These are phyloP conservation scores for Sebastes miniatus DNA, from an alignment of 2,797 vertebrate genomes.

Conservation along the genomic window DNA sequence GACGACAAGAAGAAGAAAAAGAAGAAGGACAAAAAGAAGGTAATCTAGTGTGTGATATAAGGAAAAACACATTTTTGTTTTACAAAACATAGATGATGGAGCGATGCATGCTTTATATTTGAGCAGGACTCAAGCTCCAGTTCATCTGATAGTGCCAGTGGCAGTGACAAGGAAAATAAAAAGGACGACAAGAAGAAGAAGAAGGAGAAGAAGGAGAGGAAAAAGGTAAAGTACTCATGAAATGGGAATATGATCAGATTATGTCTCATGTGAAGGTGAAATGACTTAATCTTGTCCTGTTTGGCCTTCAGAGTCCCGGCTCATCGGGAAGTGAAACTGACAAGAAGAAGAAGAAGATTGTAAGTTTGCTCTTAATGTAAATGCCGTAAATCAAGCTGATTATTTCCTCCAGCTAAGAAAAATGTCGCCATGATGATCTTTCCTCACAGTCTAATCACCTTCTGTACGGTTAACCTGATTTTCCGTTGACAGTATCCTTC, in stretches of 20 bases:
- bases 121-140: slow-evolving; percentile 57
- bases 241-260: background rate
- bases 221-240: slow-evolving; percentile 20
- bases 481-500: background rate
- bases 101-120: background rate
- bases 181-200: slow-evolving; percentile 24
- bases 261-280: background rate
- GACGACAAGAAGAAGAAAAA: slow-evolving; percentile 50
- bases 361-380: slow-evolving; percentile 9
- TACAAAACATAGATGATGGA: background rate
- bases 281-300: background rate
- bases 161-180: slow-evolving; percentile 56
- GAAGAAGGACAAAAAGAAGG: slow-evolving; percentile 63
- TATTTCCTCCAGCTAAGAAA: background rate
- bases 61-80: background rate
- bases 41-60: background rate
- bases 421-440: background rate
- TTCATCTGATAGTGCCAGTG: slow-evolving; percentile 28
- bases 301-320: slow-evolving; percentile 14
- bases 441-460: background rate
- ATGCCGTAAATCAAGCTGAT: background rate
- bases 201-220: slow-evolving; percentile 36
- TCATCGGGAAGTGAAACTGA: slow-evolving; percentile 32
- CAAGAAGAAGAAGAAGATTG: slow-evolving; percentile 32
- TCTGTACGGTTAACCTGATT: background rate